phyloP scores from a whole-genome alignment of 2,113 vertebrate species.

The Sylvietta virens region DNA sequence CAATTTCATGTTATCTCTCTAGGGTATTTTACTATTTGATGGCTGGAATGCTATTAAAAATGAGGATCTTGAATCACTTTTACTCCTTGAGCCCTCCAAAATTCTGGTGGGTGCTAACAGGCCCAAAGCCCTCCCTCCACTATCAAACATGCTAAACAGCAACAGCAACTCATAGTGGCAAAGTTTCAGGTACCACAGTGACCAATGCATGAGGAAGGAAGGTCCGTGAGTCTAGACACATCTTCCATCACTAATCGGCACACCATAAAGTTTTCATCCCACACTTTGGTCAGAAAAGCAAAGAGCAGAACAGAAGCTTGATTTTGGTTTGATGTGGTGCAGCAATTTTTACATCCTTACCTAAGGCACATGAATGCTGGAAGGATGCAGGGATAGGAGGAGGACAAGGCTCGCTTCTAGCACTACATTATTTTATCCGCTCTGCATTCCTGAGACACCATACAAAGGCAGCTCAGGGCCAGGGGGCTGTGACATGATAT shows the following conservation, averaged over 20 bases:
- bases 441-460: not conserved
- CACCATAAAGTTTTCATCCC: not conserved
- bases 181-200: not conserved
- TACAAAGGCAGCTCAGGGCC: not conserved
- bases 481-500: not conserved
- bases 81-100: not conserved
- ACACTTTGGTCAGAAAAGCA: not conserved
- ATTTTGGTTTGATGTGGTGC: not conserved
- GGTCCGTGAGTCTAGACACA: fast-evolving
- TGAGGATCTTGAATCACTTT: not conserved
- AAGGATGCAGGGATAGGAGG: not conserved
- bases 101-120: not conserved
- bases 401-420: not conserved
- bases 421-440: not conserved
- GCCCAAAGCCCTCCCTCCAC: not conserved
- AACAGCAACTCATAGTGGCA: not conserved
- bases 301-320: not conserved
- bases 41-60: not conserved
- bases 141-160: not conserved
- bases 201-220: not conserved
- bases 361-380: not conserved
- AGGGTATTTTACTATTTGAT: not conserved
- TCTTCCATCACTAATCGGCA: fast-evolving
- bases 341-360: not conserved
- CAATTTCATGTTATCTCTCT: not conserved